Evolutionary conservation across 2,113 vertebrate genomes (phyloP), one percentile per base, ranked within the genome.

Genomic region (Chionis minor): DNA sequence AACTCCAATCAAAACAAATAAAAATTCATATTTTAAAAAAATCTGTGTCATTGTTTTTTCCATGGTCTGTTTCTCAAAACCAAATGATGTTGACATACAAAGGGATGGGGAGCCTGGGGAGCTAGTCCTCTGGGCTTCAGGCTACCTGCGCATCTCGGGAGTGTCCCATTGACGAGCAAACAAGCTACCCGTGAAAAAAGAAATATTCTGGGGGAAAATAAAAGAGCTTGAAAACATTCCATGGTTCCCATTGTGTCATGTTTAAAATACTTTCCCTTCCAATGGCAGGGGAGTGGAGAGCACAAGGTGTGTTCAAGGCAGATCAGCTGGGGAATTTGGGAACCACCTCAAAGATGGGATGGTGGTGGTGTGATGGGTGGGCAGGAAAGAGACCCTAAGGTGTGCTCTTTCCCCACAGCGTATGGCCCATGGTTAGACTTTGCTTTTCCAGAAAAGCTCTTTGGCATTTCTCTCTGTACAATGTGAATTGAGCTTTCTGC

Each of bases 1-100:
- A 96, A 87, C 91, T 96, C 88, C 10, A 0, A 75, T 79, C 67
- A 75, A 92, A 95, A 84, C 62, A 95, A 97, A 96, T 85, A 97
- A 96, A 97, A 83, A 91, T 66, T 88, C 73, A 74, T 90, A 95
- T 97, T 97, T 93, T 58, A 92, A 93, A 96, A 92, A 88, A 58
- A 14, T 47, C 33, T 30, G 28, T 86, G n/a, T 35, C 10, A 3
- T 49, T 7, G 3, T 33, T 86, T 94, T 94, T 83, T 44, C 55
- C 23, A 6, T 33, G 12, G 33, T 90, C 26, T 62, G 11, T 16
- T 83, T 47, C 77, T 87, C 38, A 61, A 61, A 84, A n/a, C 71
- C 33, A 74, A 12, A 77, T n/a, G 14, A 54, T 35, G 20, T 38
- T 27, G 51, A 20, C 52, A 7, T 55, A 54, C 24, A 61, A 54